Percentiles rank a stretch among this genome's conserved stretches.
phyloP scores from a whole-genome alignment of 2,113 vertebrate genomes.

The Chroicocephalus ridibundus region DNA sequence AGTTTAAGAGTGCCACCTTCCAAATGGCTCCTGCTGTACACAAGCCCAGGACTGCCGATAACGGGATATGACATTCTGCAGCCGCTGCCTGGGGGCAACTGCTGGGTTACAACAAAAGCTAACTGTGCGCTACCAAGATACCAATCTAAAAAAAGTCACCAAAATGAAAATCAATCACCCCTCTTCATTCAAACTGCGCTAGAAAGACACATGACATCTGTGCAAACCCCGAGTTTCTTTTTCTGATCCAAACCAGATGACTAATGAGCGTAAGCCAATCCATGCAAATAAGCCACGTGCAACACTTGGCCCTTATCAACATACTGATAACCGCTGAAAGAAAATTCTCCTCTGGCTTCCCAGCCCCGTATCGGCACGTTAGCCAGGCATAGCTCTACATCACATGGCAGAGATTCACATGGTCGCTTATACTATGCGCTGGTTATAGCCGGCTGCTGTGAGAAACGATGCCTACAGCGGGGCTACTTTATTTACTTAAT shows the following conservation, averaged over 20 bases:
- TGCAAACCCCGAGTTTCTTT: background rate
- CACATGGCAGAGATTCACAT: slow-evolving; percentile 36
- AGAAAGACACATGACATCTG: background rate
- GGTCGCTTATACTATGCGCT: background rate
- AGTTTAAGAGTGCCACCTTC: background rate
- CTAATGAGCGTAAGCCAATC: fast-evolving
- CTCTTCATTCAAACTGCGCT: background rate
- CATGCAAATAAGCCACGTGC: background rate
- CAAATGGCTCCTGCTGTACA: background rate
- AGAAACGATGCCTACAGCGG: slow-evolving; percentile 51
- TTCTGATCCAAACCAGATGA: background rate
- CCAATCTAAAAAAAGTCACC: background rate
- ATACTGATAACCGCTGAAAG: background rate
- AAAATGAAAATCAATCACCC: background rate
- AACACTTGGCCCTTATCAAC: background rate
- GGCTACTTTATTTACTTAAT: slow-evolving; percentile 46
- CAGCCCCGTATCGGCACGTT: background rate
- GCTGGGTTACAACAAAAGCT: background rate
- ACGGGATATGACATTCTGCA: background rate
- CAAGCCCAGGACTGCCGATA: fast-evolving
- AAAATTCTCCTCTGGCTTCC: background rate
- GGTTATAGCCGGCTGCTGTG: slow-evolving; percentile 15
- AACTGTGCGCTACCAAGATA: background rate
- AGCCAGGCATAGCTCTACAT: background rate
- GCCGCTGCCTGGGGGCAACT: background rate